Conservation (phyloP, 2,797 vertebrate species). For the Morus bassanus region DNA sequence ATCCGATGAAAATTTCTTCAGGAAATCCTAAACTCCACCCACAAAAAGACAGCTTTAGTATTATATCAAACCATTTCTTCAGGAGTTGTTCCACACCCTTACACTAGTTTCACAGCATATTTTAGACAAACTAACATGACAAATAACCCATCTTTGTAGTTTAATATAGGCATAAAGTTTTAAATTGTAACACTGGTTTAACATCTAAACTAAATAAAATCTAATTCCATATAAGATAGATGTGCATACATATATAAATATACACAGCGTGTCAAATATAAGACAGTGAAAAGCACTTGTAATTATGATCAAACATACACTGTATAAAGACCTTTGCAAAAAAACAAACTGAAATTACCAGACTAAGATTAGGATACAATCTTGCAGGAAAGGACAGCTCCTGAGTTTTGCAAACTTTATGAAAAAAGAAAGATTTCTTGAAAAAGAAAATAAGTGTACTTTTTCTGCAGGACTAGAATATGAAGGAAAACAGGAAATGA, state of each 20-base stretch:
- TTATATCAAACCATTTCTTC: neutral
- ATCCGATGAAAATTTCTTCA: slow-evolving; percentile 81
- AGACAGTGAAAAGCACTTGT: neutral
- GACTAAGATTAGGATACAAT: neutral
- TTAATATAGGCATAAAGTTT: neutral
- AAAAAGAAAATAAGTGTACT: neutral
- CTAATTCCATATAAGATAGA: neutral
- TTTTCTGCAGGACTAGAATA: neutral
- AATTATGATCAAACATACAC: neutral
- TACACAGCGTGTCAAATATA: neutral
- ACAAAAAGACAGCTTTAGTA: neutral
- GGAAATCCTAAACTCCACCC: slow-evolving; percentile 83
- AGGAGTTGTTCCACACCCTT: neutral
- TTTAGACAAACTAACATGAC: neutral
- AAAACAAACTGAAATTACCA: neutral
- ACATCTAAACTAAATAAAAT: neutral
- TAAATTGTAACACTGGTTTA: neutral
- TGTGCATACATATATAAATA: neutral
- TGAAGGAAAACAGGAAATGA: neutral
- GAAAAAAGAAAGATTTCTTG: neutral
- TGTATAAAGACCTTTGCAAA: neutral
- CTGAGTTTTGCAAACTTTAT: neutral
- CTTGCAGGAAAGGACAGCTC: neutral
- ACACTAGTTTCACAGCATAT: neutral
- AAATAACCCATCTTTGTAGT: neutral